phyloP scores from a whole-genome alignment of 2,888 invertebrate species.

The Scrobipalpa atriplicella region DNA sequence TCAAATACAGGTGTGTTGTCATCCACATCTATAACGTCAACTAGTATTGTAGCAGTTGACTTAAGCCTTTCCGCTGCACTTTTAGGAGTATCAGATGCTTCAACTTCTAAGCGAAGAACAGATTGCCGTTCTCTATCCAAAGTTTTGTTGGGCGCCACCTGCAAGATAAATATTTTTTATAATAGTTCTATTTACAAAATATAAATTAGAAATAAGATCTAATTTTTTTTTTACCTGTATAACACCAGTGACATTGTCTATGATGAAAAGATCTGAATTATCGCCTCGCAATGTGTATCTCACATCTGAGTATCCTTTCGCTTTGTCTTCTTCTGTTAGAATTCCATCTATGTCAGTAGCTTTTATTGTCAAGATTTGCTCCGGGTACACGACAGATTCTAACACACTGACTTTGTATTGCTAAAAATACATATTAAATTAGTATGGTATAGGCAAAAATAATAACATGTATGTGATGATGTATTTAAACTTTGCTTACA shows the following conservation, averaged over 20 bases:
- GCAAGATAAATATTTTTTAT: slow-evolving; percentile 21
- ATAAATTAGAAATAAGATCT: background rate
- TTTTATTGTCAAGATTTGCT: slow-evolving; percentile 85
- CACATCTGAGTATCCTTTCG: slow-evolving; percentile 86
- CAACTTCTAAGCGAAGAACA: slow-evolving; percentile 86
- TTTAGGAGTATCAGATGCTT: slow-evolving; percentile 88
- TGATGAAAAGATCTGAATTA: slow-evolving; percentile 87
- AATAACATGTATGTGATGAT: background rate
- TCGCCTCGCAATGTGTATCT: slow-evolving; percentile 88
- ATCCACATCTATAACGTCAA: slow-evolving; percentile 90
- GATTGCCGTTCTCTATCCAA: slow-evolving; percentile 89
- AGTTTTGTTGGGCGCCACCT: slow-evolving; percentile 85
- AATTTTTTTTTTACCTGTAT: slow-evolving; percentile 75
- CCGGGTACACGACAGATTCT: slow-evolving; percentile 87
- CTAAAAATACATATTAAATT: slow-evolving; percentile 56
- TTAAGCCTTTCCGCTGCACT: slow-evolving; percentile 87
- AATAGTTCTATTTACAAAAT: background rate
- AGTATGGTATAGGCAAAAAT: background rate
- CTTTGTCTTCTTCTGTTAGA: slow-evolving; percentile 79
- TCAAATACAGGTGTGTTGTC: slow-evolving; percentile 89
- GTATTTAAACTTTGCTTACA: slow-evolving; percentile 52
- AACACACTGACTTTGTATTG: slow-evolving; percentile 87
- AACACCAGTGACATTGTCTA: slow-evolving; percentile 86
- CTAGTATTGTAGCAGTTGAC: slow-evolving; percentile 84
- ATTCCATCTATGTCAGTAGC: slow-evolving; percentile 88